Conservation (phyloP, 2,797 vertebrate genomes). For the Propithecus perrieri region DNA sequence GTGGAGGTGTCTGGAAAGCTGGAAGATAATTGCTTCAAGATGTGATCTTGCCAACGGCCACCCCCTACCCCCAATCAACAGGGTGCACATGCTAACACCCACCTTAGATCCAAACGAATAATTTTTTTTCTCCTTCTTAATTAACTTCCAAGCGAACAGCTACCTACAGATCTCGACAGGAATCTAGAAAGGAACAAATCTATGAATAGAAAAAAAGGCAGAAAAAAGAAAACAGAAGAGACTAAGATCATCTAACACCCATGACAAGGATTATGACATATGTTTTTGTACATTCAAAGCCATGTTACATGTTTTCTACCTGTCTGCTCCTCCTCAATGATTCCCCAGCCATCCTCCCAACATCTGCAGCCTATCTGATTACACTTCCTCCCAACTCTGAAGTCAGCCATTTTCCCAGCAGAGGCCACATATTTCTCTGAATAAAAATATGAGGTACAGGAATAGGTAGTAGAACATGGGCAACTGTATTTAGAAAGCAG, state of each 20-base stretch:
- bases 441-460: not conserved
- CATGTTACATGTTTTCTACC: not conserved
- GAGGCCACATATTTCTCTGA: not conserved
- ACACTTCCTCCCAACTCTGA: not conserved
- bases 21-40: constrained; percentile 13
- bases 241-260: not conserved
- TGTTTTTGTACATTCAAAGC: not conserved
- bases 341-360: not conserved
- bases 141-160: constrained; percentile 18
- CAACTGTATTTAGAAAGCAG: constrained; percentile 22
- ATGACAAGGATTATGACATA: not conserved
- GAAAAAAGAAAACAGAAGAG: not conserved
- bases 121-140: not conserved
- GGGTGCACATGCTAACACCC: not conserved
- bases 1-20: not conserved
- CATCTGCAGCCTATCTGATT: not conserved
- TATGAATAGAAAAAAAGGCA: not conserved
- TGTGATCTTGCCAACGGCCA: not conserved
- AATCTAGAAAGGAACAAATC: constrained; percentile 31
- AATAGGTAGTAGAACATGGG: not conserved
- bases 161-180: not conserved
- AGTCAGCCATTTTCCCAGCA: not conserved
- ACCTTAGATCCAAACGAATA: constrained; percentile 42
- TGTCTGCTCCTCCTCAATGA: not conserved
- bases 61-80: not conserved